Percentiles rank a stretch among this genome's conserved stretches.
phyloP scores from a whole-genome alignment of 2,113 vertebrate species.

The Mustela lutreola region DNA sequence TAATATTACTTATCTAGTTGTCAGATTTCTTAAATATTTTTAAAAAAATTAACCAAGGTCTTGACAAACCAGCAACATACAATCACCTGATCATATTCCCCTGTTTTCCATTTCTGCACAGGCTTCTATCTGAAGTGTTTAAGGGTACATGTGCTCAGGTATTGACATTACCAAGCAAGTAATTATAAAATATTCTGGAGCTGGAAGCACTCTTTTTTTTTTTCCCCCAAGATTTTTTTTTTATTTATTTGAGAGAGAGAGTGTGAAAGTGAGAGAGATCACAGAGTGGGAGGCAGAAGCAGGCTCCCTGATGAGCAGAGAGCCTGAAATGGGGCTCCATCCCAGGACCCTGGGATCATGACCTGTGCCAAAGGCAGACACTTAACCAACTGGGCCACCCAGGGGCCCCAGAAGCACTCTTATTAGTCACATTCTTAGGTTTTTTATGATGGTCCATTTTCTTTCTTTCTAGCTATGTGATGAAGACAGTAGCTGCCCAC shows the following conservation, averaged over 20 bases:
- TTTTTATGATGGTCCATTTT: neutral
- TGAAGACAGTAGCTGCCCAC: neutral
- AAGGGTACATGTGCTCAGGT: neutral
- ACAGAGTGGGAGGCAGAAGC: neutral
- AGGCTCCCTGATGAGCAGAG: no score
- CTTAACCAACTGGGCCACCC: neutral
- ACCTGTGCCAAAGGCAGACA: neutral
- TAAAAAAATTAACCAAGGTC: neutral
- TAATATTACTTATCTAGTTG: neutral
- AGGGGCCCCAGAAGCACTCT: neutral
- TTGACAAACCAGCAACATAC: slow-evolving; percentile 7
- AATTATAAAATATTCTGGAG: neutral
- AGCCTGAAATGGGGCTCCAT: neutral
- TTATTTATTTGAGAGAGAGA: neutral
- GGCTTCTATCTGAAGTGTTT: neutral
- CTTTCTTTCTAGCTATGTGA: neutral
- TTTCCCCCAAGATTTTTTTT: neutral
- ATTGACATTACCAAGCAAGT: neutral
- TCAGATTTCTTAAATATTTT: slow-evolving; percentile 5
- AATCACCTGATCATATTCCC: neutral
- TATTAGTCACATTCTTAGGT: neutral
- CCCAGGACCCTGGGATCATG: neutral
- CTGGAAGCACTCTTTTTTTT: neutral
- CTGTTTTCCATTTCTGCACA: neutral
- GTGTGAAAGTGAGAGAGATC: neutral